Evolutionary conservation across 2,797 vertebrate species (phyloP), one percentile per base, ranked within the genome.

Genomic region (Heterohyrax brucei): DNA sequence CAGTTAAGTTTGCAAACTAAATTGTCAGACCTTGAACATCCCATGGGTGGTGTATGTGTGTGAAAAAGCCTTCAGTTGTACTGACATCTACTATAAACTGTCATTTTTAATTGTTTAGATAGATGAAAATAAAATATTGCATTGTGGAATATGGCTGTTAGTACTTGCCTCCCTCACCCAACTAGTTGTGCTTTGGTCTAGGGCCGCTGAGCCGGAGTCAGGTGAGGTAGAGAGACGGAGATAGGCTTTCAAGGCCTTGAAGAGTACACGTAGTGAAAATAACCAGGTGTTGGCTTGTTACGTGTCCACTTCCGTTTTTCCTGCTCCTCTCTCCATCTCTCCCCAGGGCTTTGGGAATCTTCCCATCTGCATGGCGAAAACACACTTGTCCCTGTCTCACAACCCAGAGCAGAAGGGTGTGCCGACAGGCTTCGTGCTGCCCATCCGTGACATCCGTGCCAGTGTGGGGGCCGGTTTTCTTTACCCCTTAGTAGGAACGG

Each of bases 301-400:
- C 92, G 61, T 85, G 26, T 24, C 85, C 89, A 24, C 59, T 53
- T 89, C 85, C 66, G 77, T 75, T 66, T 72, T 61, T 90, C 75
- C 80, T 16, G 2, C 19, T 64, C 44, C 30, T 87, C 2, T 85
- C 81, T 16, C 46, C 3, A 48, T 76, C 89, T 89, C 19, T 92
- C 77, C 93, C 73, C 94, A 99, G 99, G 99, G 99, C 39, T 99
- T 99, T 97, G 99, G 98, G 87, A 98, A 98, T 89, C 98, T 99
- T 89, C 99, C 99, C 26, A 99, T 99, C 97, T 99, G 99, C 98
- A 99, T 99, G 99, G 99, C 99, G 19, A 99, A 99, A 98, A 99
- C 99, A 72, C 99, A 99, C 96, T 97, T 99, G 95, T 99, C 99
- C 0, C 98, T 99, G 68, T 99, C 99, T 93, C 99, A 99, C 14